Conservation (phyloP, 2,888 invertebrate genomes). For the Spilarctia lutea region DNA sequence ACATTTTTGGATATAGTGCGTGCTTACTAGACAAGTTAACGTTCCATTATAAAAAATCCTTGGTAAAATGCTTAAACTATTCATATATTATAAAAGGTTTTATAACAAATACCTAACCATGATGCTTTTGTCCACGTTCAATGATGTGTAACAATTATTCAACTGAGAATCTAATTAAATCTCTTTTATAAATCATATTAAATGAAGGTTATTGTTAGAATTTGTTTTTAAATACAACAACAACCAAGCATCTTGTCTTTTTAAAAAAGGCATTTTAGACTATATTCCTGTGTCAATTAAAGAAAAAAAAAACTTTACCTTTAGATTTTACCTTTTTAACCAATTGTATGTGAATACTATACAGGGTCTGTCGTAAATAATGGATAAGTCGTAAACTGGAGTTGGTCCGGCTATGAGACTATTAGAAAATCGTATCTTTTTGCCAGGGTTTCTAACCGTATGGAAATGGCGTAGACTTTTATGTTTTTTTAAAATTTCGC, state of each 20-base stretch:
- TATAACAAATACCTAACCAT: conserved; percentile 4
- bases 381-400: too few relatives aligned
- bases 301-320: too few relatives aligned
- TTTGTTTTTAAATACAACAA: conserved; percentile 25
- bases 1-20: conserved; percentile 27
- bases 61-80: conserved; percentile 13
- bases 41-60: conserved; percentile 34
- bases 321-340: too few relatives aligned
- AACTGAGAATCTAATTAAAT: conserved; percentile 18
- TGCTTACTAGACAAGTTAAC: conserved; percentile 23
- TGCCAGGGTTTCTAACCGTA: too few relatives aligned
- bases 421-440: too few relatives aligned
- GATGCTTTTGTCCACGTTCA: conserved; percentile 30
- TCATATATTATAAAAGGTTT: conserved; percentile 20
- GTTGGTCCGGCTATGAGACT: too few relatives aligned
- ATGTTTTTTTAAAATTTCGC: too few relatives aligned
- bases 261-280: conserved; percentile 19
- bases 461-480: too few relatives aligned
- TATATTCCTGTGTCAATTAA: conserved; percentile 22
- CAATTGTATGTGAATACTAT: too few relatives aligned
- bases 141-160: not conserved
- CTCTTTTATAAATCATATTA: conserved; percentile 21
- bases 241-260: conserved; percentile 20
- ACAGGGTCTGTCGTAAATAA: too few relatives aligned
- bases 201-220: conserved; percentile 3